Evolutionary conservation across 2,113 vertebrate species (phyloP), one percentile per base, ranked within the genome.

Genomic region (Prinia subflava): DNA sequence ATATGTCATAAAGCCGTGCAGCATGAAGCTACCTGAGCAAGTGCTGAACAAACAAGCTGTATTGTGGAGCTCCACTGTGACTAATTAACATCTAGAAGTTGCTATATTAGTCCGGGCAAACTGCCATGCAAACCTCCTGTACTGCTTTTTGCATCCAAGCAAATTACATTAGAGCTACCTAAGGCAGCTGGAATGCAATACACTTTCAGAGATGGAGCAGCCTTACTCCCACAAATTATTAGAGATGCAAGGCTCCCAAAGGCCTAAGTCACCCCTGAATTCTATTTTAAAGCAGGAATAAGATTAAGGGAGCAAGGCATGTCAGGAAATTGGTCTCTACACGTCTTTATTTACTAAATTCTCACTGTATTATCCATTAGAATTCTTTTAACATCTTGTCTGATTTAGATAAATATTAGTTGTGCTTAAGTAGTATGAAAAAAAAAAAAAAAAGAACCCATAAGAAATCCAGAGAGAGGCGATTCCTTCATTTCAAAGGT

Each of bases 41-140:
- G 60, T 90, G 80, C 86, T 96, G 94, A 94, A 90, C 60, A 97
- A 96, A 96, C 94, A 96, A 81, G 39, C 80, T 78, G 83, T 81
- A 64, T 63, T 89, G 77, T 81, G 80, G 69, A 93, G 69, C 76
- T 95, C 92, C 60, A 13, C 56, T 91, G 95, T 94, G 96, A 89
- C 92, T 94, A 94, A 96, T 95, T 96, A 97, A 92, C 96, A 87
- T 90, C 76, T 74, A 93, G 92, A 93, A 83, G 89, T 78, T 93
- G 83, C 64, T 95, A 44, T 94, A 91, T 92, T 94, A 94, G 91
- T 92, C 86, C 0, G 1, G 95, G 96, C 92, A 94, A 83, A 78
- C n/a, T 92, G 96, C 96, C 96, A 94, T 55, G 52, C 52, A 87
- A 92, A 71, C 52, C 69, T 81, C 52, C 89, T 89, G 19, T 56